Conservation (phyloP, 2,113 vertebrate genomes). For the Crypturellus undulatus region DNA sequence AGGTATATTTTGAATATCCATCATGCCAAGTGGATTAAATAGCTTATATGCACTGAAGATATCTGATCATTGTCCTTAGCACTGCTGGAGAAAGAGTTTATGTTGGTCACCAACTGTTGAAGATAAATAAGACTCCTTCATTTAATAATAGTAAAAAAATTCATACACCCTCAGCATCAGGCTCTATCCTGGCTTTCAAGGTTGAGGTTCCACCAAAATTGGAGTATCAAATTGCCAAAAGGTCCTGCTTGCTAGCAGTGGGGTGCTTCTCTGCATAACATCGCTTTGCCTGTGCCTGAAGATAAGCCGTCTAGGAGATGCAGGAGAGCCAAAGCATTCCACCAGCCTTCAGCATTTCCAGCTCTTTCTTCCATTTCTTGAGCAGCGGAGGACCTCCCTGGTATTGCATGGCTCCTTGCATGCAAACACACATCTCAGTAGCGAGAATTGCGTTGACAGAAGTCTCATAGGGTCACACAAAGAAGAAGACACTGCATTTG, state of each 20-base stretch:
- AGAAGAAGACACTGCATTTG: rapidly evolving
- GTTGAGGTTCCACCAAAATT: background rate
- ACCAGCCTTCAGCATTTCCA: background rate
- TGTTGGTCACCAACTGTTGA: background rate
- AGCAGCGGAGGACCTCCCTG: background rate
- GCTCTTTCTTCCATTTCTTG: background rate
- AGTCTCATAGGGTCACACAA: background rate
- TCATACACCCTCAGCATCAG: background rate
- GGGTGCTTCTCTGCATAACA: background rate
- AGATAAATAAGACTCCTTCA: background rate
- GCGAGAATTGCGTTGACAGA: background rate
- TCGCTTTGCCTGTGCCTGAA: background rate
- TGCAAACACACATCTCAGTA: background rate
- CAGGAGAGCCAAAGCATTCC: background rate
- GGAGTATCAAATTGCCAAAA: background rate
- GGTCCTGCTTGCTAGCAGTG: background rate
- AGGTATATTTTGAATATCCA: background rate
- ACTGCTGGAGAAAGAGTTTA: background rate
- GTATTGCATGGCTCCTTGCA: background rate
- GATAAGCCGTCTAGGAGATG: rapidly evolving
- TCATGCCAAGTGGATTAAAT: background rate
- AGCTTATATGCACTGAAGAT: background rate
- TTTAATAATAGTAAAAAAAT: background rate
- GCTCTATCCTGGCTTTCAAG: background rate
- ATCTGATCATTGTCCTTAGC: background rate